phyloP scores from a whole-genome alignment of 2,888 invertebrate species.

The Tetragonisca angustula region DNA sequence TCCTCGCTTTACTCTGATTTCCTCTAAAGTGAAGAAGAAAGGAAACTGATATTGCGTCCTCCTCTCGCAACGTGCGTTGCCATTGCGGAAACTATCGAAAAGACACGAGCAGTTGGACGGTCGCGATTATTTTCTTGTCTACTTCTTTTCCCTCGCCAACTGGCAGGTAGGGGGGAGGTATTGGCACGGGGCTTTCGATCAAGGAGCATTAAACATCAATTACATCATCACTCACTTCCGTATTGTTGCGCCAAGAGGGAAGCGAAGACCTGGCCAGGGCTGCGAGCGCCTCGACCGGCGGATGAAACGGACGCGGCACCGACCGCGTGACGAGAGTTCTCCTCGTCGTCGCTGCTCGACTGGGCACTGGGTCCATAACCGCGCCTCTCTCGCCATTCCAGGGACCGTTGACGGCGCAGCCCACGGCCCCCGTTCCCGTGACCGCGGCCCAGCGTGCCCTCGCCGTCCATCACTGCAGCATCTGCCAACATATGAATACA shows the following conservation, averaged over 20 bases:
- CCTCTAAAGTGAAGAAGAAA: not conserved
- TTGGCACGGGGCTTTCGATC: conserved; percentile 39
- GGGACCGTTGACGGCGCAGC: conserved; percentile 86
- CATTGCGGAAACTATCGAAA: too few species aligned
- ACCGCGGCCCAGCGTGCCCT: conserved; percentile 80
- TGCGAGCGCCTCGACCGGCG: conserved; percentile 73
- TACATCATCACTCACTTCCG: conserved; percentile 70
- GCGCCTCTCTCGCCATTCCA: conserved; percentile 86
- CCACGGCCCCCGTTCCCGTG: conserved; percentile 81
- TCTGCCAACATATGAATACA: conserved; percentile 61
- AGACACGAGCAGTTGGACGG: conserved; percentile 3
- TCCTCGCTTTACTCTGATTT: not conserved
- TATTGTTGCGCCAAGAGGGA: conserved; percentile 78
- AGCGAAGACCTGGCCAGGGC: conserved; percentile 77
- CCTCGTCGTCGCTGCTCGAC: conserved; percentile 79
- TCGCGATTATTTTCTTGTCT: too few species aligned
- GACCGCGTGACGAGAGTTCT: conserved; percentile 76
- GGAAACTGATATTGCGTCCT: not conserved
- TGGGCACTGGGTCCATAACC: conserved; percentile 86
- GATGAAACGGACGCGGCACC: conserved; percentile 70
- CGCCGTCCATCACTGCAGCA: conserved; percentile 80
- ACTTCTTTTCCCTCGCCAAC: not conserved
- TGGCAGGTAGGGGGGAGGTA: not conserved
- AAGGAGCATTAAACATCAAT: conserved; percentile 50
- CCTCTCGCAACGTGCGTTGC: too few species aligned